A percentile compares a stretch with the other conserved stretches of the same genome.
These are phyloP conservation scores for Thermophis baileyi DNA, from an alignment of 2,113 vertebrate species.

Conservation along the genomic window DNA sequence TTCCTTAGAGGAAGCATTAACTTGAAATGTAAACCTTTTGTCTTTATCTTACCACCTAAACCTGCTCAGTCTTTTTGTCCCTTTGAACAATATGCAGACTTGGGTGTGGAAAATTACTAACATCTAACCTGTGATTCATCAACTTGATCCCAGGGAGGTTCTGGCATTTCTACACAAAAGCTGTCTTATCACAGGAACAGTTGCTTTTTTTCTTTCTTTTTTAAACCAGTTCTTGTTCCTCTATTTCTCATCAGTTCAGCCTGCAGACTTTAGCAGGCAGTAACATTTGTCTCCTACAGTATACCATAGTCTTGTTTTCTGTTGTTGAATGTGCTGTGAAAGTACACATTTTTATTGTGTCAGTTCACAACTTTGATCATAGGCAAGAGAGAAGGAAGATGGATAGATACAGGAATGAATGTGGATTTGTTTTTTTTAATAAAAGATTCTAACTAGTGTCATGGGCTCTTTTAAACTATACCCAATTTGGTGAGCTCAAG, in stretches of 20 bases:
- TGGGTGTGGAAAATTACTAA: conserved; percentile 19
- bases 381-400: background rate
- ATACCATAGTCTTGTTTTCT: background rate
- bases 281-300: background rate
- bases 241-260: background rate
- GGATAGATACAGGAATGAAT: background rate
- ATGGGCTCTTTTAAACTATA: background rate
- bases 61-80: conserved; percentile 5
- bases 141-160: conserved; percentile 7
- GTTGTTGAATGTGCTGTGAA: background rate
- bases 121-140: conserved; percentile 10
- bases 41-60: background rate
- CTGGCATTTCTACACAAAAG: background rate
- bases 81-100: background rate
- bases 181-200: background rate
- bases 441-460: background rate
- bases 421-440: background rate
- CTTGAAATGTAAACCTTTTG: background rate
- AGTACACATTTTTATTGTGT: background rate
- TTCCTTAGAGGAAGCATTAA: conserved; percentile 8
- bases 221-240: background rate
- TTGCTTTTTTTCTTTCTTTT: background rate
- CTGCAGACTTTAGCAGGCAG: background rate
- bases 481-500: background rate
- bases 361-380: background rate